Base-by-base conservation (phyloP, 2,113 vertebrate species). In the Cyanoderma ruficeps region DNA sequence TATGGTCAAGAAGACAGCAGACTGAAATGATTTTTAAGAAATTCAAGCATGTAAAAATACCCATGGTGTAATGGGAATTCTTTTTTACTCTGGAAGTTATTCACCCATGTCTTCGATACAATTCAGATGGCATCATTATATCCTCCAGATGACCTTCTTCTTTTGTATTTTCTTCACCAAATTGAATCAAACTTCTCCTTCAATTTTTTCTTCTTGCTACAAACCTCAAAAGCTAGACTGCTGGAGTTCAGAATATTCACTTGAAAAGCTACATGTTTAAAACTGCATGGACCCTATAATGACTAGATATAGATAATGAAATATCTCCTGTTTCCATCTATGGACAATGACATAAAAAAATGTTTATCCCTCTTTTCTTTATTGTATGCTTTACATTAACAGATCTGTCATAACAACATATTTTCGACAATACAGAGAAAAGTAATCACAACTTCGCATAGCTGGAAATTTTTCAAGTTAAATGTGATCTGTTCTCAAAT, bases 31-130 rank as follows among this genome's bases (percentile, higher is more conserved):
- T 69, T 64, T 61, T 60, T 4, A 9, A 55, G 35, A 28, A 68
- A 47, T 52, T 64, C 39, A 70, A 68, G 5, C 12, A 33, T 18
- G 4, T 33, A 61, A 87, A 68, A 42, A 52, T 42, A 52, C 8
- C 1, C 5, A 53, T 2, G 0, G 33, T 83, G 17, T 2, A 1
- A 46, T 30, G 21, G 24, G 25, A 3, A 41, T 25, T 42, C 39
- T 64, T 59, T 74, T 87, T 87, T 10, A 21, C 7, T 63, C 39
- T 35, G 49, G 30, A 64, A 64, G 16, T 42, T 41, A 15, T 56
- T 49, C 16, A 79, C 6, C 20, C 14, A 25, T 30, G 16, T 79
- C 49, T 55, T 56, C 30, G 25, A 35, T 41, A 49, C 4, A 47
- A 27, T 56, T 71, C 42, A 64, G 11, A 49, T 42, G 31, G 11